Base-by-base conservation (phyloP, 2,797 vertebrate genomes). In the Aldrovandia affinis region DNA sequence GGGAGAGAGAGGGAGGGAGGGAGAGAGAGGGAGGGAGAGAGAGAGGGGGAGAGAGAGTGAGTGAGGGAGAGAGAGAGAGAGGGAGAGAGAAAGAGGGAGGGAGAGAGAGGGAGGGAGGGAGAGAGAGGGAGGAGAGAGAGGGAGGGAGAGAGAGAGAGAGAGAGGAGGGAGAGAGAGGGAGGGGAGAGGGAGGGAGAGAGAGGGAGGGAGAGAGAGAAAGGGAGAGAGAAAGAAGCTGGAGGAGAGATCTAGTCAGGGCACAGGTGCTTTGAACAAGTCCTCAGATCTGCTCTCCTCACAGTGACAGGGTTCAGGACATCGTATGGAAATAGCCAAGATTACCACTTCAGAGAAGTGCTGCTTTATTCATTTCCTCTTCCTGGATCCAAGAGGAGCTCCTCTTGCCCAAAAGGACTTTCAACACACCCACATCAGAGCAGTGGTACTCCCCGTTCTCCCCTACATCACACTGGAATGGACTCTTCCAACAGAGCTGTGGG, bases 401-500 rank as follows among this genome's bases (percentile, higher is more conserved):
- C 33, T 39, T 22, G 39, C 33, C 33, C 36, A 73, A 73, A 73
- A 65, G 63, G 28, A 65, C 63, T 65, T 65, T 33, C 4, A 33
- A 65, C 63, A 65, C 63, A 65, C 63, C 63, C 15, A 18, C 63
- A 65, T 65, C 68, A 73, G 20, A 73, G 68, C 68, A 73, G 36
- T 33, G 33, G 36, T 73, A 8, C 14, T 39, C 20, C 33, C 68
- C 1, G 68, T 33, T 7, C 33, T 73, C 68, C 36, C 68, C 33
- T 39, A 39, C 68, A 73, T 39, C 15, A 39, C 68, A 73, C 18
- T 5, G 14, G 68, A 73, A 36, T 20, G 36, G 36, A 70, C 14
- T n/a, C 28, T 33, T 70, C 68, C 30, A 73, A 73, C 14, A 18
- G 5, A 42, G 20, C 68, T 73, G 68, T 4, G 36, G 36, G 68